Evolutionary conservation across 2,113 vertebrate species (phyloP), one percentile per base, ranked within the genome.

Genomic region (Aplodontia rufa): DNA sequence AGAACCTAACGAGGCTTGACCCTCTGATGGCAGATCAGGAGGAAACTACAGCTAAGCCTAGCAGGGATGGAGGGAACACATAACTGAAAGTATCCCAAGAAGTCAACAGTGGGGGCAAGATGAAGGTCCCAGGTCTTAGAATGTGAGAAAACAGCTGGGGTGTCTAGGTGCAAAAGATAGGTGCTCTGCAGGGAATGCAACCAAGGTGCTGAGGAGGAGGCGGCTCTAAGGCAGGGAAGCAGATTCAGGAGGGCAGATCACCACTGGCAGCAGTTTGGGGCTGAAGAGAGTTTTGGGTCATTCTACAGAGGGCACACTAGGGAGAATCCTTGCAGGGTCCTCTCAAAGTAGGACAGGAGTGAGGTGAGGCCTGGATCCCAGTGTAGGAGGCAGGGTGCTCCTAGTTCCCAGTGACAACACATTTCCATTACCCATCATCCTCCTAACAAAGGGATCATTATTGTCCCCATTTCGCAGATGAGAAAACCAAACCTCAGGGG

Each of bases 401-500:
- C 81, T 24, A 37, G 22, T 53, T 22, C 78, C 58, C 3, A 1
- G 22, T 45, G 47, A 72, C 69, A 55, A 49, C 42, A n/a, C 75
- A 45, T 86, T 74, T 60, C 12, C 74, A 16, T 40, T 66, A 47
- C 0, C 0, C 79, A 74, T 68, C 47, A 53, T n/a, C 55, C 22
- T 90, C 53, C 64, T 16, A 37, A 47, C 35, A 3, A 45, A 68
- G 51, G 60, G 68, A 16, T 40, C 13, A 0, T 66, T 68, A 49
- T 16, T 62, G 79, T 91, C 62, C 64, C 49, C 76, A 83, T 94
- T 96, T 93, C 78, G 87, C 91, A 94, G 85, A 62, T 62, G 58
- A 58, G 71, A 84, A 92, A 89, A 87, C 42, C 20, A 42, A 42
- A 14, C 30, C 53, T 80, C 47, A 35, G 24, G 75, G 22, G 42